Conservation (phyloP, 2,113 vertebrate species). For the Pionites leucogaster region DNA sequence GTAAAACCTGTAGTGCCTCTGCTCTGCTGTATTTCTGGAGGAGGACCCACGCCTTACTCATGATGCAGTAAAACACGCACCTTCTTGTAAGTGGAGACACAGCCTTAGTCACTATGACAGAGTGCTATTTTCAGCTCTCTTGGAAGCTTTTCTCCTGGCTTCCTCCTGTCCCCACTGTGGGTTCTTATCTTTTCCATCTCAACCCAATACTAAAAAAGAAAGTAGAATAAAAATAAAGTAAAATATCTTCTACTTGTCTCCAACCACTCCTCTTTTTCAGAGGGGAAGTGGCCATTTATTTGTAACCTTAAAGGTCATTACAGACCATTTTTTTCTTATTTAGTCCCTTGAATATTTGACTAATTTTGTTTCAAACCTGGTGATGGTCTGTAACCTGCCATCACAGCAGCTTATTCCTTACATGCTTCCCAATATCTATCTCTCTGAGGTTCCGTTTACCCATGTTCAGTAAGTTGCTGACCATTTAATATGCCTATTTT, state of each 20-base stretch:
- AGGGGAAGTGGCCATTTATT: not conserved
- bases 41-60: not conserved
- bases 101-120: not conserved
- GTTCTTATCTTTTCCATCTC: not conserved
- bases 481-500: not conserved
- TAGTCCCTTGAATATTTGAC: not conserved
- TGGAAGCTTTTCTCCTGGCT: not conserved
- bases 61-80: not conserved
- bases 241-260: not conserved
- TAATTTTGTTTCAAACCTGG: not conserved
- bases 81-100: not conserved
- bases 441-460: not conserved
- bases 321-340: not conserved
- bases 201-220: not conserved
- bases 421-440: not conserved
- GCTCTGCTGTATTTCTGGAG: not conserved
- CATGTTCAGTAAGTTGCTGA: not conserved
- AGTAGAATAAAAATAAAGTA: not conserved
- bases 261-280: not conserved
- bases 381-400: not conserved
- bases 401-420: not conserved
- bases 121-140: not conserved
- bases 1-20: constrained; percentile 23
- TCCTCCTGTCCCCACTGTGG: not conserved
- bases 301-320: not conserved